phyloP scores from a whole-genome alignment of 2,113 vertebrate species.

The Pseudopodoces humilis region DNA sequence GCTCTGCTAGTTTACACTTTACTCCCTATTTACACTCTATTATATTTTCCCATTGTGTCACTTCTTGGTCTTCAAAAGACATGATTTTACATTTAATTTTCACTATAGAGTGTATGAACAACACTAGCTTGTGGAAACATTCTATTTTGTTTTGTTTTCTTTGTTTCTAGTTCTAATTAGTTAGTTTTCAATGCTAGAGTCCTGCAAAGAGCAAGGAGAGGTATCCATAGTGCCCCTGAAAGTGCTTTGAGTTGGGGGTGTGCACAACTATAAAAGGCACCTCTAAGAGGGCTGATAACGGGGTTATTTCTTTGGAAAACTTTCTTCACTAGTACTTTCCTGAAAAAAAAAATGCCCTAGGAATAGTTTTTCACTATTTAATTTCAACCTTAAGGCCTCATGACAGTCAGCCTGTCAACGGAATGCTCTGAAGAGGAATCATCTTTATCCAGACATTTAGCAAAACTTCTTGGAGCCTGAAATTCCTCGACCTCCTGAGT shows the following conservation, averaged over 20 bases:
- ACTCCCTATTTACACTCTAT: neutral
- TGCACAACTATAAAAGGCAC: neutral
- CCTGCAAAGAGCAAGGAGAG: neutral
- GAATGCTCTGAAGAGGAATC: neutral
- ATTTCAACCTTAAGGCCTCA: neutral
- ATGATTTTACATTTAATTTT: neutral
- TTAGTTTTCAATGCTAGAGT: neutral
- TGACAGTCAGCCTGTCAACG: neutral
- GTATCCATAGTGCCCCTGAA: accelerated
- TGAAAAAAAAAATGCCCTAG: neutral
- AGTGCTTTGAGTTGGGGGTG: neutral
- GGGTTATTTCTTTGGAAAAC: neutral
- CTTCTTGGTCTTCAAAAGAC: neutral
- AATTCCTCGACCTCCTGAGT: neutral
- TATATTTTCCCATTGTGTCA: neutral
- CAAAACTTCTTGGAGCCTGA: neutral
- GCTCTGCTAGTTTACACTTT: neutral
- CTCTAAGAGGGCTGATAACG: neutral
- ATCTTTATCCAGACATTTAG: neutral
- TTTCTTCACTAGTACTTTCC: neutral
- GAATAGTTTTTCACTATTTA: neutral
- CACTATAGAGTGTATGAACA: neutral
- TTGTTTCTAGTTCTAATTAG: neutral
- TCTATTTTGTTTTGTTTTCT: neutral
- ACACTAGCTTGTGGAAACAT: neutral